Percentiles rank a stretch among this genome's conserved stretches.
These are phyloP conservation scores for Bombus ignitus DNA, from an alignment of 1,140 invertebrate genomes.

Conservation along the genomic window DNA sequence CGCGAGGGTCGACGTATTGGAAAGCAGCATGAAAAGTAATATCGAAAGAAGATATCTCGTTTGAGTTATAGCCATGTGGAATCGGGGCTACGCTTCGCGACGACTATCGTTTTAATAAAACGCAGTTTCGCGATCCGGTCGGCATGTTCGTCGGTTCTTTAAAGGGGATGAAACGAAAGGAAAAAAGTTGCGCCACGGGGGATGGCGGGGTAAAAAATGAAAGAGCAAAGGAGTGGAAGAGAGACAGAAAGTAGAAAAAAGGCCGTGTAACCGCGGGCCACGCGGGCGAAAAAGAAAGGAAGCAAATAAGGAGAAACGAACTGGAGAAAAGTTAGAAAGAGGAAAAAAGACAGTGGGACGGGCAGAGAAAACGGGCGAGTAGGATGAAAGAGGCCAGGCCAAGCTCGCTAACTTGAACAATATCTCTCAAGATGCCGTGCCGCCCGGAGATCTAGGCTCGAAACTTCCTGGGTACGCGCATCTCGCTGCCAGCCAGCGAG, in stretches of 20 bases:
- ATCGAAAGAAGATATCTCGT: slow-evolving; percentile 39
- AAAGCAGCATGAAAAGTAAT: slow-evolving; percentile 17
- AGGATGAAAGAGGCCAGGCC: slow-evolving; percentile 48
- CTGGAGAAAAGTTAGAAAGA: background rate
- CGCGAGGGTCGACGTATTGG: slow-evolving; percentile 15
- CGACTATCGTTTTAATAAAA: slow-evolving; percentile 59
- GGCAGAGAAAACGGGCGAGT: background rate
- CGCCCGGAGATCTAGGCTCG: slow-evolving; percentile 51
- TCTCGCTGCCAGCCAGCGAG: slow-evolving; percentile 17
- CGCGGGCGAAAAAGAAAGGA: slow-evolving; percentile 39
- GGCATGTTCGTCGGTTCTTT: slow-evolving; percentile 9
- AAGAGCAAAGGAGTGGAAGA: background rate
- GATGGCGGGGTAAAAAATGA: background rate
- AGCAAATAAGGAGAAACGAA: slow-evolving; percentile 22
- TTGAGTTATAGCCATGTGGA: slow-evolving; percentile 30
- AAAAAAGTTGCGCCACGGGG: background rate
- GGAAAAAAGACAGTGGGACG: background rate
- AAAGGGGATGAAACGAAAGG: slow-evolving; percentile 37
- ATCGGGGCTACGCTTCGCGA: slow-evolving; percentile 9
- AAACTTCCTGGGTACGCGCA: slow-evolving; percentile 40
- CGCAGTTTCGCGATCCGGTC: slow-evolving; percentile 16
- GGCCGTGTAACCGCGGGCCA: slow-evolving; percentile 50
- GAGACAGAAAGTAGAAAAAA: slow-evolving; percentile 25
- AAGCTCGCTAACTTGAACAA: slow-evolving; percentile 63
- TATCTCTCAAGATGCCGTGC: slow-evolving; percentile 59